Evolutionary conservation across 2,888 invertebrate species (phyloP), one percentile per base, ranked within the genome.

Genomic region (Philereme transversata): DNA sequence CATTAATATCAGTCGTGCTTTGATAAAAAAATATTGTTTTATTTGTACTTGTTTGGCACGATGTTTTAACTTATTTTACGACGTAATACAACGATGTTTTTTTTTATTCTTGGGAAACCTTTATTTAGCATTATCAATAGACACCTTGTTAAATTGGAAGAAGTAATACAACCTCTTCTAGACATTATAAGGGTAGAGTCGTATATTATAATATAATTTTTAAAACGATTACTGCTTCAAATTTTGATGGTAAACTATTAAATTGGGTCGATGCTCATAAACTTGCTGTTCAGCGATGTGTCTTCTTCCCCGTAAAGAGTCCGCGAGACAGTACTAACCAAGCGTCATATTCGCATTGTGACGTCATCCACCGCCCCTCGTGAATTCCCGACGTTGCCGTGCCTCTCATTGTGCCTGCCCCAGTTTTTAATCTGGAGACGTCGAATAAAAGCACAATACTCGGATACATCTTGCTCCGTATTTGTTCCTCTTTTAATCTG

Each of bases 401-500:
- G 74, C 75, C 76, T 80, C 79, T 85, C 84, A 87, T 88, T 88
- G 87, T 86, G 73, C 81, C 76, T 86, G 85, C 76, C 82, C 87
- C 85, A 85, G 81, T 89, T 90, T 90, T 89, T 87, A 88, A 88
- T 90, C 90, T 86, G 81, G 85, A 87, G 87, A 86, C 83, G 84
- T 85, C 84, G 84, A 84, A 88, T 84, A 88, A 84, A 86, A 85
- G 82, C 82, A 88, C 88, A 88, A 87, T 88, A 83, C 82, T 77
- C 77, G 79, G 83, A 84, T 86, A 84, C 81, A 79, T 84, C 83
- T 82, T 71, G 75, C 78, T 81, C 78, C 77, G 73, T 79, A 81
- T 82, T 83, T 83, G 80, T 83, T 81, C 78, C 75, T 75, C 77
- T 85, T 87, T 85, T 85, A 84, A 86, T 87, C 84, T 84, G 69